phyloP scores from a whole-genome alignment of 2,888 invertebrate genomes.

The Drosophila flavopinicola region DNA sequence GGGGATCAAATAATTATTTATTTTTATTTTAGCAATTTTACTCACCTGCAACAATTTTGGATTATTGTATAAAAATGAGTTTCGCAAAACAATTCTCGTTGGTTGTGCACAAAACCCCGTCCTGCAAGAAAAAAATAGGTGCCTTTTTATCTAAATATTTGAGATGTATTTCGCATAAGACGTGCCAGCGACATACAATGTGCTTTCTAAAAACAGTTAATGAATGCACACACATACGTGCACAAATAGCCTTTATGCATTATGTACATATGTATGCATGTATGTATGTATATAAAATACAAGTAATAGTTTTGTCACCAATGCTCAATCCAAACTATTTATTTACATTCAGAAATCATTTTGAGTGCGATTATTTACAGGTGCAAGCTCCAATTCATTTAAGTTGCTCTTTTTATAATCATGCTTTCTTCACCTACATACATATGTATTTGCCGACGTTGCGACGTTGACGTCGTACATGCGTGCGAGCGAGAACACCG shows the following conservation, averaged over 20 bases:
- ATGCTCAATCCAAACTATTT: too few species aligned
- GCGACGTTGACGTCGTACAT: conserved; percentile 43
- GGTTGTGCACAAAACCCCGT: conserved; percentile 4
- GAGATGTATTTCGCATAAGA: too few species aligned
- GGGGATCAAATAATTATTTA: conserved; percentile 1
- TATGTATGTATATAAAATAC: too few species aligned
- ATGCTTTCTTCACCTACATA: conserved; percentile 25
- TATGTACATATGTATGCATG: too few species aligned
- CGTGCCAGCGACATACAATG: too few species aligned
- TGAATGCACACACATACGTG: too few species aligned
- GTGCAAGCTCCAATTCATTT: background rate
- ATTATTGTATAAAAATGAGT: conserved; percentile 20
- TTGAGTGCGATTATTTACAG: background rate
- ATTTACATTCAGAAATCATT: background rate
- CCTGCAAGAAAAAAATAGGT: background rate
- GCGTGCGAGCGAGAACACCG: conserved; percentile 12
- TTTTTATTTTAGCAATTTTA: background rate
- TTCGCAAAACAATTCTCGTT: conserved; percentile 4
- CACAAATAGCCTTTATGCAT: too few species aligned
- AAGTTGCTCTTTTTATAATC: conserved; percentile 21
- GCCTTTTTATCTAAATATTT: background rate
- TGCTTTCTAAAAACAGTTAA: too few species aligned
- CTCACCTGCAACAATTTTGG: conserved; percentile 22
- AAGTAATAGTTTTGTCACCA: too few species aligned
- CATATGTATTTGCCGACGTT: conserved; percentile 53